Conservation (phyloP, 2,797 vertebrate genomes). For the Sebastes kiyomatsui region DNA sequence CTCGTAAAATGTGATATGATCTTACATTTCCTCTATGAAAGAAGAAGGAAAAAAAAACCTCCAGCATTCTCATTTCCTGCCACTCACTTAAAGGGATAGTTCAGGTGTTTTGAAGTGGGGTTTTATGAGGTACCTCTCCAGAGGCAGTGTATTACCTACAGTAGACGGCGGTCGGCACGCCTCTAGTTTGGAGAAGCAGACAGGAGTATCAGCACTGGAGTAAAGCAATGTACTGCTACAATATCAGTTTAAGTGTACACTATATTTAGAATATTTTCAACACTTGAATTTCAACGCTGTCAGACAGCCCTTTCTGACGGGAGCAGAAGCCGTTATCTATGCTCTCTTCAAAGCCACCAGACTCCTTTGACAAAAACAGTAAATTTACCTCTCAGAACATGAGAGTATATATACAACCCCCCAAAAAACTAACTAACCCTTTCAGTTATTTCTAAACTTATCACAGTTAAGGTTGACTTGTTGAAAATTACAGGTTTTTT, state of each 20-base stretch:
- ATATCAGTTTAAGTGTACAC: neutral
- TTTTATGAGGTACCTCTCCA: neutral
- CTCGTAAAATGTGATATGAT: conserved; percentile 56
- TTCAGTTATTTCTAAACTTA: too few relatives aligned
- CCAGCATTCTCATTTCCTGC: conserved; percentile 52
- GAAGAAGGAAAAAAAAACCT: neutral
- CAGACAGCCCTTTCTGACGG: neutral
- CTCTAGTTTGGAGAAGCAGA: too few relatives aligned
- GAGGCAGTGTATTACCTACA: too few relatives aligned
- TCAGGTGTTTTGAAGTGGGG: neutral
- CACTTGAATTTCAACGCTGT: too few relatives aligned
- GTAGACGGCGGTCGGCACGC: too few relatives aligned
- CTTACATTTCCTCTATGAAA: conserved; percentile 38
- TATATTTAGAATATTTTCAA: neutral
- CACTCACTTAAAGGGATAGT: conserved; percentile 39
- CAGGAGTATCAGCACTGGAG: too few relatives aligned
- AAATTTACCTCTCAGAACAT: too few relatives aligned
- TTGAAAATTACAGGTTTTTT: neutral
- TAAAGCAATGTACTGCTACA: too few relatives aligned
- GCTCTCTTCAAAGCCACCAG: neutral
- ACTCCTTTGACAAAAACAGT: neutral
- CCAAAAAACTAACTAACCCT: too few relatives aligned
- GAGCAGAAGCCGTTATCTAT: neutral
- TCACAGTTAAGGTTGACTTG: too few relatives aligned
- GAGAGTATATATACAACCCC: too few relatives aligned